Evolutionary conservation across 2,113 vertebrate species (phyloP).

Genomic region (Perognathus longimembris): DNA sequence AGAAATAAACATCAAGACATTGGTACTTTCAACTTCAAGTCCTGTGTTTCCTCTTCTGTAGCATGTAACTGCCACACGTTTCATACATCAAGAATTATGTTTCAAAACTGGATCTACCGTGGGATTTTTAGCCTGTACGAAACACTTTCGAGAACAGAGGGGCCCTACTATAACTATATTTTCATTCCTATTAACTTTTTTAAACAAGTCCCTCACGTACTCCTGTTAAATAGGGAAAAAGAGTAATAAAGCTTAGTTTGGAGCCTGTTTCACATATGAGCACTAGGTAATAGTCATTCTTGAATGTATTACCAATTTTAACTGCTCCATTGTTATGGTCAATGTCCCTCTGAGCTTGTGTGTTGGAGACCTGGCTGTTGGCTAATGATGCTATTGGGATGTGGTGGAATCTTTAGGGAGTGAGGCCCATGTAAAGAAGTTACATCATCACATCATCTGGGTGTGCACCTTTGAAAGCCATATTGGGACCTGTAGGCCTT

Average conservation of each 20-base stretch:
- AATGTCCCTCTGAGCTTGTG: no score
- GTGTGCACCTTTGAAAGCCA: background rate
- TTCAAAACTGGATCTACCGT: background rate
- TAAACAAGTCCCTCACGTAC: background rate
- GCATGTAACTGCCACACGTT: rapidly evolving
- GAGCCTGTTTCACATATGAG: background rate
- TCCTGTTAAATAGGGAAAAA: slow-evolving; percentile 15
- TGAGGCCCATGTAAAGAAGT: background rate
- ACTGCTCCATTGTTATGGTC: background rate
- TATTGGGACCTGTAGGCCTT: background rate
- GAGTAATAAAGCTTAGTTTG: background rate
- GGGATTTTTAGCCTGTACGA: background rate
- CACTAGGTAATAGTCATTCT: background rate
- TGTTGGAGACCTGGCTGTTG: no score
- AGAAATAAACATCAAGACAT: background rate
- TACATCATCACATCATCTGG: no score
- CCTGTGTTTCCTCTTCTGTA: background rate
- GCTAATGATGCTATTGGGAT: background rate
- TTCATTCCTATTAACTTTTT: background rate
- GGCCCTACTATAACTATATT: background rate
- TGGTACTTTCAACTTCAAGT: background rate
- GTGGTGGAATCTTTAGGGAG: background rate
- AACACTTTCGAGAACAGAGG: background rate
- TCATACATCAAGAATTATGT: background rate
- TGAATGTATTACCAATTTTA: slow-evolving; percentile 3